Conservation (phyloP, 2,113 vertebrate genomes). For the Ciconia boyciana region DNA sequence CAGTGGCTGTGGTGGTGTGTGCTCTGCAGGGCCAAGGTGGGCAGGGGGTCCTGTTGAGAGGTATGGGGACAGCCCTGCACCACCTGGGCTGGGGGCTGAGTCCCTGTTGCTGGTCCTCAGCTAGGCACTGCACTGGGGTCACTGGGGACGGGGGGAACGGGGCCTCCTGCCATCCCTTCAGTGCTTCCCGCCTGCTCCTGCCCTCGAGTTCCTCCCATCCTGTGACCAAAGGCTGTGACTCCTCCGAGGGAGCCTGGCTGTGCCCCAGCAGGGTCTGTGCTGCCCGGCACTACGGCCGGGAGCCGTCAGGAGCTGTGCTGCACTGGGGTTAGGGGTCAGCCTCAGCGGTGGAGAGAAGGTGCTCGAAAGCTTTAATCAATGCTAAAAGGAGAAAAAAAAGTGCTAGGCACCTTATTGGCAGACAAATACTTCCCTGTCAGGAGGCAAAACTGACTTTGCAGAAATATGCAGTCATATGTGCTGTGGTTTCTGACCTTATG, state of each 20-base stretch:
- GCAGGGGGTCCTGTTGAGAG: accelerated
- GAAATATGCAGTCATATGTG: accelerated
- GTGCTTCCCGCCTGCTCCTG: no score
- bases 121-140: neutral
- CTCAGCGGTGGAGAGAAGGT: accelerated
- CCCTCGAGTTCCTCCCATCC: neutral
- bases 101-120: neutral
- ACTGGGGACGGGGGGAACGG: accelerated
- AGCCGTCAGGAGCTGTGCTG: neutral
- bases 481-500: neutral
- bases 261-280: neutral
- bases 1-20: accelerated
- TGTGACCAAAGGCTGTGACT: accelerated
- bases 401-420: accelerated
- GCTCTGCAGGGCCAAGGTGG: accelerated
- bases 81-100: accelerated
- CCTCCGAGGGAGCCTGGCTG: no score
- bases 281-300: accelerated
- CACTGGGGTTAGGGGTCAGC: no score
- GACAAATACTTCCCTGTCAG: neutral
- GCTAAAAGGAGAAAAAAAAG: neutral
- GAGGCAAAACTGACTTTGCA: neutral
- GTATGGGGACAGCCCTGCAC: accelerated
- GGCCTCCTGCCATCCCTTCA: accelerated
- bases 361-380: no score